These are phyloP conservation scores for Craterocephalus amniculus DNA, from an alignment of 2,797 vertebrate genomes.

Conservation along the genomic window DNA sequence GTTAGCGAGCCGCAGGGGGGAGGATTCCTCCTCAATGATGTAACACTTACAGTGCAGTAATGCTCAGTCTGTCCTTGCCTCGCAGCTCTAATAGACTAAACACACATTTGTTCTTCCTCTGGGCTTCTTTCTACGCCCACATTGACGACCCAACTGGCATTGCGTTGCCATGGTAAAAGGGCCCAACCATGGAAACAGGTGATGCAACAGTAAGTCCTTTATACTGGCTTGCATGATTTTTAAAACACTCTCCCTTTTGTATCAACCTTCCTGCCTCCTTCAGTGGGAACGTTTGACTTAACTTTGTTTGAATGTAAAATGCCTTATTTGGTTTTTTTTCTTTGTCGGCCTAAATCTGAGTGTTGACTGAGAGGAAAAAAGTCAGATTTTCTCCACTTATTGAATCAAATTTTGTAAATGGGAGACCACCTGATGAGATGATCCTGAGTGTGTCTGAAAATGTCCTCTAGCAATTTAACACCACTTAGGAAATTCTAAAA, in stretches of 20 bases:
- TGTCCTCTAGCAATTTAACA: constrained; percentile 37
- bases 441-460: constrained; percentile 24
- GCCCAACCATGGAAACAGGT: constrained; percentile 74
- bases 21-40: constrained; percentile 76
- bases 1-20: constrained; percentile 61
- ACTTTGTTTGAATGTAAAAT: constrained; percentile 21
- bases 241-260: constrained; percentile 53
- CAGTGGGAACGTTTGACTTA: constrained; percentile 14
- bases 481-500: constrained; percentile 28
- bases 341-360: constrained; percentile 3
- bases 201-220: constrained; percentile 73
- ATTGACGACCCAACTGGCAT: constrained; percentile 72
- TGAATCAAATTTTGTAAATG: constrained; percentile 5
- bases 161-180: constrained; percentile 79
- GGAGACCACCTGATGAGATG: constrained; percentile 31
- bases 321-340: not conserved
- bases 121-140: constrained; percentile 71
- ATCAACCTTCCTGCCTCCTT: constrained; percentile 24
- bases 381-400: not conserved
- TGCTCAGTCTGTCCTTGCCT: constrained; percentile 60
- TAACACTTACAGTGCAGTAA: constrained; percentile 72
- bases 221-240: constrained; percentile 58
- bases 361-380: constrained; percentile 2
- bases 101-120: constrained; percentile 71
- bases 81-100: constrained; percentile 66